These are phyloP conservation scores for Hybos culiciformis DNA, from an alignment of 2,888 invertebrate species.

Conservation along the genomic window DNA sequence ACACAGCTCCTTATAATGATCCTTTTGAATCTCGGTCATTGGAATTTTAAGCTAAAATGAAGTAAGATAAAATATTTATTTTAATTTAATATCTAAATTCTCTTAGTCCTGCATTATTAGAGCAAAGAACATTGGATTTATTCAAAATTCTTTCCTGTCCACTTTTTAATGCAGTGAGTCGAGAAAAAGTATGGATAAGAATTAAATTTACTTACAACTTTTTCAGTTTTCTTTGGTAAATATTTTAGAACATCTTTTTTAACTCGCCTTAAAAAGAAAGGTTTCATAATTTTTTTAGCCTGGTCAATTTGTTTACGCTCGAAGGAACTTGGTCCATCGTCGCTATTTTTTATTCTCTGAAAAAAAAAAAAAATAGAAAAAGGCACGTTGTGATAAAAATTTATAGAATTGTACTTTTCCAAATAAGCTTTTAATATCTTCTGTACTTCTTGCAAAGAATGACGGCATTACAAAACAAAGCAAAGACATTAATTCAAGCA, in stretches of 20 bases:
- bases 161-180: no score
- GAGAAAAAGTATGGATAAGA: no score
- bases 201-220: constrained; percentile 39
- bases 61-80: no score
- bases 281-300: constrained; percentile 91
- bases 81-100: no score
- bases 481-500: constrained; percentile 88
- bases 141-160: no score
- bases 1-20: constrained; percentile 61
- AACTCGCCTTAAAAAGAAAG: constrained; percentile 78
- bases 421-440: constrained; percentile 77
- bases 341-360: constrained; percentile 39
- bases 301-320: constrained; percentile 81
- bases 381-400: not conserved
- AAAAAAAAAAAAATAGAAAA: constrained; percentile 4
- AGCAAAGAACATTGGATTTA: no score
- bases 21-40: constrained; percentile 59
- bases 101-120: no score
- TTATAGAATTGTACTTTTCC: constrained; percentile 47
- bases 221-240: constrained; percentile 69
- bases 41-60: constrained; percentile 37
- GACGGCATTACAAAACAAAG: constrained; percentile 94
- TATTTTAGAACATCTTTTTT: constrained; percentile 77
- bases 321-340: constrained; percentile 59
- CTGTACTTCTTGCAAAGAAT: constrained; percentile 77